These are phyloP conservation scores for Leptinotarsa texana DNA, from an alignment of 1,140 invertebrate species.

Conservation along the genomic window DNA sequence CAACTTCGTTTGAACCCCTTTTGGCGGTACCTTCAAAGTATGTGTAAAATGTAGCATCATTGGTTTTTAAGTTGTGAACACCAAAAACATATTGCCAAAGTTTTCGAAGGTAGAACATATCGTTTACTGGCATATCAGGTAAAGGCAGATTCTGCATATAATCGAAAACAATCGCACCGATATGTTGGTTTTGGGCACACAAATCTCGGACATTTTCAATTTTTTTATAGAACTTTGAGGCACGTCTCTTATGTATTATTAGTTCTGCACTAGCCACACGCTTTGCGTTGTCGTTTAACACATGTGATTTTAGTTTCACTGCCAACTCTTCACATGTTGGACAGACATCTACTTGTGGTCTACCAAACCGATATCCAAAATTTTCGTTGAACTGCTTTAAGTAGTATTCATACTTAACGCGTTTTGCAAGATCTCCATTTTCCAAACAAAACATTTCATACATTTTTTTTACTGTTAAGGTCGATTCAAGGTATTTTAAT, in stretches of 20 bases:
- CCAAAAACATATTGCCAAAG: slow-evolving; percentile 48
- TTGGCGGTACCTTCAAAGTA: slow-evolving; percentile 39
- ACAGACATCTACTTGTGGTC: slow-evolving; percentile 47
- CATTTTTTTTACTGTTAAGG: slow-evolving; percentile 49
- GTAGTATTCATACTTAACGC: slow-evolving; percentile 38
- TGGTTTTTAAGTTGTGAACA: slow-evolving; percentile 47
- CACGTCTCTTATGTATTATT: slow-evolving; percentile 38
- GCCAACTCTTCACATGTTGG: slow-evolving; percentile 23
- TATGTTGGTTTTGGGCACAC: slow-evolving; percentile 34
- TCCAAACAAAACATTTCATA: slow-evolving; percentile 44
- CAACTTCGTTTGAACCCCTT: slow-evolving; percentile 28
- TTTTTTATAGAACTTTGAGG: slow-evolving; percentile 47
- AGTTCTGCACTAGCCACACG: slow-evolving; percentile 18
- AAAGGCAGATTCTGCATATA: slow-evolving; percentile 50
- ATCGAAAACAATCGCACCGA: slow-evolving; percentile 46
- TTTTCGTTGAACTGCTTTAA: slow-evolving; percentile 47
- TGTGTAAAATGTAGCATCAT: slow-evolving; percentile 38
- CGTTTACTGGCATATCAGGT: slow-evolving; percentile 27
- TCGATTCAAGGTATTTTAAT: slow-evolving; percentile 46
- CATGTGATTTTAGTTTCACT: slow-evolving; percentile 14
- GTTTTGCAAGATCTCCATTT: slow-evolving; percentile 34
- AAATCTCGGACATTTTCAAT: slow-evolving; percentile 32
- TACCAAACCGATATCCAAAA: slow-evolving; percentile 43
- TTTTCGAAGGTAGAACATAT: slow-evolving; percentile 43
- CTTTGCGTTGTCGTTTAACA: slow-evolving; percentile 18